Evolutionary conservation across 2,113 vertebrate genomes (phyloP), one percentile per base, ranked within the genome.

Genomic region (Bufo bufo): DNA sequence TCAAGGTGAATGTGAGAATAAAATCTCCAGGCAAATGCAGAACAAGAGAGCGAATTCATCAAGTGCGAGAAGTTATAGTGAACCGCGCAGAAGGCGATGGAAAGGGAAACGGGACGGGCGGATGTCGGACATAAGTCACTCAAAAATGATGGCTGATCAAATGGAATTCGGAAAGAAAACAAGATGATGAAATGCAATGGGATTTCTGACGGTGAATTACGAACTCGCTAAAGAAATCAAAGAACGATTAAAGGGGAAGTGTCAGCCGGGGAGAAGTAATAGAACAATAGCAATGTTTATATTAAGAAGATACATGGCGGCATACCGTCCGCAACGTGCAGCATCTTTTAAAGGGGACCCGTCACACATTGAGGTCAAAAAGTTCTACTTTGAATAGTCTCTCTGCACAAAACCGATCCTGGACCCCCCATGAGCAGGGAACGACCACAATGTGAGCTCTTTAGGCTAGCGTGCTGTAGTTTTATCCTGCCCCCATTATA

Each of bases 41-140:
- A 77, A 84, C 87, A 88, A 84, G 81, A 88, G 19, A 84, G 81
- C n/a, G 52, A 88, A 88, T 88, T 88, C 81, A 88, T 88, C 87
- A 88, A 84, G 81, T n/a, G 19, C 50, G n/a, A 66, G 87, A 83
- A 77, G 47, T 77, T 77, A 63, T 84, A 84, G 83, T 69, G n/a
- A 88, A 77, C 71, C 50, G 74, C 54, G 52, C 43, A 63, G 58
- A 33, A 84, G 71, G 47, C 71, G 54, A 49, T 45, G 87, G 74
- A 66, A 66, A 66, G 43, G 33, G 59, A 61, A 61, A 20, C 50
- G 72, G 72, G 77, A 77, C 56, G 43, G 52, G 77, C 77, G 82
- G 56, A 77, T 77, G 59, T 58, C 80, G 59, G 69, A 72, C 54
- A 77, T 88, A 84, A 88, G 87, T 88, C 87, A 88, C 45, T 84